A percentile compares a stretch with the other conserved stretches of the same genome.
Conservation (phyloP, 2,113 vertebrate species). For the Butastur rufipennis region DNA sequence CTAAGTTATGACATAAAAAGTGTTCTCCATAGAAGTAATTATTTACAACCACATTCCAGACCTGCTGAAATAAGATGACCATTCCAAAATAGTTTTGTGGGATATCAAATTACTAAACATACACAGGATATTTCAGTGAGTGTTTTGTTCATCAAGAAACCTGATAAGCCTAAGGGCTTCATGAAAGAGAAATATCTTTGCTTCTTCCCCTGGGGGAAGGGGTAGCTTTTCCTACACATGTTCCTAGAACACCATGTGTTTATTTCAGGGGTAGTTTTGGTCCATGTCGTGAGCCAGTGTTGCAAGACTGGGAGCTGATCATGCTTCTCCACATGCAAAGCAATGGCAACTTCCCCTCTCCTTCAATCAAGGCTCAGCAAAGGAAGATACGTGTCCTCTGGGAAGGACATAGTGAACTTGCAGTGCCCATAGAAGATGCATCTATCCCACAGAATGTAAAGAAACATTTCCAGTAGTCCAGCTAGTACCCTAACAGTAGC, state of each 20-base stretch:
- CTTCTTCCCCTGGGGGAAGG: neutral
- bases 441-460: neutral
- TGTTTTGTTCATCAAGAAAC: neutral
- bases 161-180: neutral
- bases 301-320: neutral
- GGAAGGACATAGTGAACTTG: neutral
- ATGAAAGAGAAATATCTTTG: neutral
- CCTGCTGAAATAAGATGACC: neutral
- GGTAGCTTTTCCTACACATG: neutral
- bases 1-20: neutral
- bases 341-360: neutral
- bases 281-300: neutral
- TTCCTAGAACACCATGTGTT: neutral
- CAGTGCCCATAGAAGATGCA: neutral
- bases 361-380: neutral
- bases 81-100: neutral
- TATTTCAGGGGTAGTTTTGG: neutral
- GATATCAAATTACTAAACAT: neutral
- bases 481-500: neutral
- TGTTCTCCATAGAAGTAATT: neutral
- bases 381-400: neutral
- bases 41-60: neutral
- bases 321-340: neutral
- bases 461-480: neutral
- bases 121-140: neutral